Base-by-base conservation (phyloP, 1,140 invertebrate genomes). In the Rhizoglyphus robini region DNA sequence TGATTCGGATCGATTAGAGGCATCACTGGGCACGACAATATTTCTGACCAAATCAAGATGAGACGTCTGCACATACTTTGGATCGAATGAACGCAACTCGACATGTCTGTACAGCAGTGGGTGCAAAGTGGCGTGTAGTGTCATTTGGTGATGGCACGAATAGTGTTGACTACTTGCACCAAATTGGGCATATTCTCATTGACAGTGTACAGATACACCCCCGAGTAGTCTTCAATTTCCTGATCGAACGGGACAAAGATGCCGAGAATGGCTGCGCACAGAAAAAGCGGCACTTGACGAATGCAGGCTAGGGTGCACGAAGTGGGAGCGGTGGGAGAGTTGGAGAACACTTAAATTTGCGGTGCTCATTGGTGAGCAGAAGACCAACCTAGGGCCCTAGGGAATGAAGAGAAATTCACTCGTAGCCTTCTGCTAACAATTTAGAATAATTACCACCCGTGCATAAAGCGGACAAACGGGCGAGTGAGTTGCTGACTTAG, bases 1-100 rank as follows among this genome's bases (percentile, higher is more conserved):
- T n/a, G n/a, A n/a, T n/a, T n/a, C n/a, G n/a, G n/a, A n/a, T n/a
- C n/a, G n/a, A 23, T 46, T 23, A 15, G 41, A 15, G 15, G 15
- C 41, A 15, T 46, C 41, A 46, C 15, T 23, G 23, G 41, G 23
- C n/a, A n/a, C 18, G 20, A 20, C 8, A 11, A 54, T 11, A 23
- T 54, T 54, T 25, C 51, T 5, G 8, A 54, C 51, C 51, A 54
- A 54, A 54, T 54, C 51, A 54, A 54, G 51, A 8, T 54, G 51
- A 32, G 8, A 8, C 8, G 8, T 27, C 8, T 54, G 51, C 8
- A 32, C 20, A 8, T 5, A 8, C 15, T 5, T 8, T 54, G 51
- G 20, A 32, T 54, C 51, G 23, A 54, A 54, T 27, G 23, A 27
- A 32, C 23, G 31, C 8, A 54, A 20, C 51, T 8, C 23, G 8